Conservation (phyloP, 2,888 invertebrate species). For the Catocala fraxini region DNA sequence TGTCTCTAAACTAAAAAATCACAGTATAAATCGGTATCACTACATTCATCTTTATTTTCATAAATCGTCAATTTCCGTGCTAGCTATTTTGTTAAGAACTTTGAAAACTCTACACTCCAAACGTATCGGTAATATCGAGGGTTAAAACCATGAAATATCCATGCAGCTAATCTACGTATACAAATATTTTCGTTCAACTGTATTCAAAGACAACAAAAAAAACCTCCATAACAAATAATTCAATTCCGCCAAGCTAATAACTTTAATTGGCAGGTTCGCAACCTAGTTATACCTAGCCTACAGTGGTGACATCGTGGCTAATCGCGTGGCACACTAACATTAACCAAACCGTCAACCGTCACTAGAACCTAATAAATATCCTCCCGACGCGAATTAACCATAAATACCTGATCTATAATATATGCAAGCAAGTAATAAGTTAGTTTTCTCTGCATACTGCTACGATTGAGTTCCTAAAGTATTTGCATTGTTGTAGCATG, state of each 20-base stretch:
- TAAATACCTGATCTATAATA: conserved; percentile 62
- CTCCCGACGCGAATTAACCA: conserved; percentile 49
- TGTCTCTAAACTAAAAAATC: too few species aligned
- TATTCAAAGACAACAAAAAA: neutral
- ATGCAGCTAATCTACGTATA: too few species aligned
- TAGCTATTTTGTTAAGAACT: too few species aligned
- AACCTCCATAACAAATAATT: neutral
- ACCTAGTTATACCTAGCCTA: conserved; percentile 11
- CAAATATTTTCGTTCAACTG: too few species aligned
- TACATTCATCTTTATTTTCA: too few species aligned
- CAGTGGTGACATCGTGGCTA: conserved; percentile 69
- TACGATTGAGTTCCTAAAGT: conserved; percentile 73
- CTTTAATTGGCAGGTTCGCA: conserved; percentile 9
- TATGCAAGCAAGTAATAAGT: conserved; percentile 50
- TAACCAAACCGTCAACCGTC: conserved; percentile 75
- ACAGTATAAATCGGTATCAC: too few species aligned
- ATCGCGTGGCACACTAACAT: conserved; percentile 75
- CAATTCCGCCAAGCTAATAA: conserved; percentile 6
- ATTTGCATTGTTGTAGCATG: conserved; percentile 59
- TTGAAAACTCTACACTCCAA: too few species aligned
- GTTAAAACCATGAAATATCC: too few species aligned
- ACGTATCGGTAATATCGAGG: too few species aligned
- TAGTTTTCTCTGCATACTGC: conserved; percentile 45
- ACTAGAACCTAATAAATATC: conserved; percentile 71
- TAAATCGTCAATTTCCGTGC: too few species aligned